Conservation (phyloP, 2,797 vertebrate species). For the Delichon dasypus region DNA sequence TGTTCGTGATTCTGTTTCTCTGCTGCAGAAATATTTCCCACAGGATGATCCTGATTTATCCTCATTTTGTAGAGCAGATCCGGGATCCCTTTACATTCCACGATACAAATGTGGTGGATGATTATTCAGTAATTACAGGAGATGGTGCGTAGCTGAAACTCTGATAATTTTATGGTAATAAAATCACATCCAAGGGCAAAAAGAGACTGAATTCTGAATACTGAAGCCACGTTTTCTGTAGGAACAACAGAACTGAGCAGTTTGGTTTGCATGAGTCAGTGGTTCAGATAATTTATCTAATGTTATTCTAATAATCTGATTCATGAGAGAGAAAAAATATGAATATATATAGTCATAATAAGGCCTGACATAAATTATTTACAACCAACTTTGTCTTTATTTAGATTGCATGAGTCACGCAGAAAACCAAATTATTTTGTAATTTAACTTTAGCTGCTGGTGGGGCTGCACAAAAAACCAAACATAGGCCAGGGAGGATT, state of each 20-base stretch:
- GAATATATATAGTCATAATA: background rate
- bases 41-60: background rate
- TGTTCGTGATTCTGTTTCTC: background rate
- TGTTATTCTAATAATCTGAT: conserved; percentile 39
- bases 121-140: background rate
- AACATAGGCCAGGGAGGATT: background rate
- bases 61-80: background rate
- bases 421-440: conserved; percentile 13
- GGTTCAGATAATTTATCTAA: conserved; percentile 31
- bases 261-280: conserved; percentile 40
- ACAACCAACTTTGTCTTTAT: background rate
- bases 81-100: background rate
- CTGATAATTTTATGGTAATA: background rate
- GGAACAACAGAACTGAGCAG: background rate
- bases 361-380: conserved; percentile 33
- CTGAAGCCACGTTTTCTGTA: background rate
- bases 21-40: background rate
- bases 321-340: background rate
- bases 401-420: conserved; percentile 28
- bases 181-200: background rate
- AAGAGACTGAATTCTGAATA: background rate
- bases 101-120: background rate
- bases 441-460: background rate
- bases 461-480: background rate
- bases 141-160: background rate